phyloP scores from a whole-genome alignment of 2,888 invertebrate species.

The Hypsopygia costalis region DNA sequence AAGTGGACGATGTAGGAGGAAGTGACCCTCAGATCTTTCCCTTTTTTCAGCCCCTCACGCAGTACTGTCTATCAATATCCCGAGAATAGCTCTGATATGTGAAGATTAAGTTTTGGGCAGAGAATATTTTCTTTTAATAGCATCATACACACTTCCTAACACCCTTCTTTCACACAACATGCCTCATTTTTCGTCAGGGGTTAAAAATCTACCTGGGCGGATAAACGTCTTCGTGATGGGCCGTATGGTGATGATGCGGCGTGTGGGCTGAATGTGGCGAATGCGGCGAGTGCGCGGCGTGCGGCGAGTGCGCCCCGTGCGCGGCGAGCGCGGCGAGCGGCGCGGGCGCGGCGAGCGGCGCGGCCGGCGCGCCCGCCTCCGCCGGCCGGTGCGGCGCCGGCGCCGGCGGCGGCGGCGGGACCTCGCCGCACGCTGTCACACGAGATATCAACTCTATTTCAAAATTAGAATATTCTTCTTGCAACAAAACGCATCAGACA shows the following conservation, averaged over 20 bases:
- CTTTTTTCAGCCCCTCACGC: too few species aligned
- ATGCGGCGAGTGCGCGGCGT: slow-evolving; percentile 13
- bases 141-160: too few species aligned
- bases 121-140: too few species aligned
- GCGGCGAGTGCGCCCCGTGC: slow-evolving; percentile 37
- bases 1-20: too few species aligned
- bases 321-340: slow-evolving; percentile 74
- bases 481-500: too few species aligned
- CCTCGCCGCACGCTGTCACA: slow-evolving; percentile 50
- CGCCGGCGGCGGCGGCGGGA: slow-evolving; percentile 87
- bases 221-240: slow-evolving; percentile 88
- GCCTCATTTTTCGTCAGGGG: too few species aligned
- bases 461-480: not conserved
- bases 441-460: not conserved
- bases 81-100: too few species aligned
- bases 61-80: too few species aligned
- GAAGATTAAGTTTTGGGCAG: too few species aligned
- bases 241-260: slow-evolving; percentile 48
- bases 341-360: slow-evolving; percentile 72
- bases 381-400: slow-evolving; percentile 72
- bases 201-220: slow-evolving; percentile 83
- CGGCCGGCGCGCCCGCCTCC: slow-evolving; percentile 34
- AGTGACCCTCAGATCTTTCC: too few species aligned
- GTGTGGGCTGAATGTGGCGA: slow-evolving; percentile 19
- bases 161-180: too few species aligned